phyloP scores from a whole-genome alignment of 2,113 vertebrate species.

The Galemys pyrenaicus region DNA sequence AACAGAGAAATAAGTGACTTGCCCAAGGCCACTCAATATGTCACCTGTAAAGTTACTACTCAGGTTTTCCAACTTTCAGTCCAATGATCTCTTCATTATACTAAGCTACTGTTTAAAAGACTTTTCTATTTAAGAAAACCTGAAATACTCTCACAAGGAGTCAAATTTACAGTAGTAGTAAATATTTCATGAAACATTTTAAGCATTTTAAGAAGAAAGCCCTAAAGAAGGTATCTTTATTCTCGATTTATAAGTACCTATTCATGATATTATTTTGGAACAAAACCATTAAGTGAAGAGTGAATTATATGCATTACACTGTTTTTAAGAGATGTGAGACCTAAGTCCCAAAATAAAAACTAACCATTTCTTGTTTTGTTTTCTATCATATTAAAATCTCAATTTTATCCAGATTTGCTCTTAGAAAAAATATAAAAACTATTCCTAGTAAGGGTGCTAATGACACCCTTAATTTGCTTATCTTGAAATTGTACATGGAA shows the following conservation, averaged over 20 bases:
- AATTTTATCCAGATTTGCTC: too few species aligned
- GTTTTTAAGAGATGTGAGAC: conserved; percentile 2
- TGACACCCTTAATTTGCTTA: neutral
- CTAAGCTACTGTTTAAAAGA: neutral
- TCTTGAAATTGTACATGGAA: neutral
- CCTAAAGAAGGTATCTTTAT: neutral
- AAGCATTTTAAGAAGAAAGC: neutral
- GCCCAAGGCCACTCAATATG: conserved; percentile 15
- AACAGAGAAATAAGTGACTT: conserved; percentile 24
- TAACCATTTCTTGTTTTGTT: too few species aligned
- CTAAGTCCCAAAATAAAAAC: neutral
- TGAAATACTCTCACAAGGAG: neutral
- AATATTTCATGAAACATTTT: conserved; percentile 22
- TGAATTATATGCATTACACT: neutral
- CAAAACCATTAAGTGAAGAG: neutral
- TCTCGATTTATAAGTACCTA: neutral
- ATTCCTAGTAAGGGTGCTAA: neutral
- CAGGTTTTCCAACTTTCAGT: neutral
- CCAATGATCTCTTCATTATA: conserved; percentile 1
- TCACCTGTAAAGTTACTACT: neutral
- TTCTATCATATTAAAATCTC: too few species aligned
- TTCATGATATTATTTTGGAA: neutral
- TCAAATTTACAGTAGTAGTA: neutral
- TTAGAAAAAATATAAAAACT: neutral
- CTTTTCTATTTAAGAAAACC: conserved; percentile 13